These are phyloP conservation scores for Pseudochaenichthys georgianus DNA, from an alignment of 2,797 vertebrate species.

Conservation along the genomic window DNA sequence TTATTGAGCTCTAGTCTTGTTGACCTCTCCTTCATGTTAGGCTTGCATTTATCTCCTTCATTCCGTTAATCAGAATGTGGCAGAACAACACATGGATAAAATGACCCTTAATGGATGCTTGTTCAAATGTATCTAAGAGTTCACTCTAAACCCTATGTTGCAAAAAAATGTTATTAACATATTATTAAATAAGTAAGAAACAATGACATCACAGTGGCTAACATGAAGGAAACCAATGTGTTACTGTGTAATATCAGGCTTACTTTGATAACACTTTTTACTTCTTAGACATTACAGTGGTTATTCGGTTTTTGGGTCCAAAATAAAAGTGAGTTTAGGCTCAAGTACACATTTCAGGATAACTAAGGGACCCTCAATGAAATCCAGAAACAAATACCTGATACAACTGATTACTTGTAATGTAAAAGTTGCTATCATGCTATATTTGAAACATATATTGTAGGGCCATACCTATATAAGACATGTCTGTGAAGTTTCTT, in stretches of 20 bases:
- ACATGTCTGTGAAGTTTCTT: no score
- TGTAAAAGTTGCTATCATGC: no score
- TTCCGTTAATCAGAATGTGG: neutral
- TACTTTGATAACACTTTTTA: no score
- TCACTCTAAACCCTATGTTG: no score
- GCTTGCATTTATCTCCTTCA: neutral
- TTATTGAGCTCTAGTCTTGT: neutral
- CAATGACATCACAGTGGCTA: neutral
- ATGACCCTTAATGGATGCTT: neutral
- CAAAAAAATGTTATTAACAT: no score
- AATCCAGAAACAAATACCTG: no score
- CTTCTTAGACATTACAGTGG: no score
- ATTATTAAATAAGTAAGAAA: neutral
- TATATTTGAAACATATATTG: no score
- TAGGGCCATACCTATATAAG: no score
- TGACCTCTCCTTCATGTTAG: neutral
- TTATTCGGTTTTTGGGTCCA: neutral
- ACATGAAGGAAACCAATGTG: neutral
- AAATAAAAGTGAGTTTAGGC: neutral
- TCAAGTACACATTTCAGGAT: neutral
- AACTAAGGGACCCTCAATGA: no score
- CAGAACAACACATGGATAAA: neutral
- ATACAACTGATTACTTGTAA: no score
- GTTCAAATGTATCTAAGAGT: no score
- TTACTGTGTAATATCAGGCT: neutral